Evolutionary conservation across 2,888 invertebrate species (phyloP), one percentile per base, ranked within the genome.

Genomic region (Drosophila antonietae): DNA sequence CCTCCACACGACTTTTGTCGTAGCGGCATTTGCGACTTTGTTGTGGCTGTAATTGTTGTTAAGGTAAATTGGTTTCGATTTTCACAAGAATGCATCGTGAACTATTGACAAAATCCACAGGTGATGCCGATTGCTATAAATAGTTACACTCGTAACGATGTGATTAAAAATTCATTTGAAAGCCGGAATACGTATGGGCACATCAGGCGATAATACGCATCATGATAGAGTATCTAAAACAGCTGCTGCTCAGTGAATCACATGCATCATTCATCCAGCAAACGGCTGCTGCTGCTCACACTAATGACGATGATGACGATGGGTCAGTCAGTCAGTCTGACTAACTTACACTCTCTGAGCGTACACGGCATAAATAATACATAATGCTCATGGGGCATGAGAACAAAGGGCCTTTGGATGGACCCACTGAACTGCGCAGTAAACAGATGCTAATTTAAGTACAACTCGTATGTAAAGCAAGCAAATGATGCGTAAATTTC

Each of bases 401-500:
- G 81, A 79, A 79, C 79, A 79, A 81, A 79, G 78, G 68, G 56
- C 59, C 44, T 55, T 18, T 61, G 63, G 55, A 31, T 61, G 65
- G 55, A 78, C 55, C 53, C 81, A 81, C 35, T 78, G 78, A 78
- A 63, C 79, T 78, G 79, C 69, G 75, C 63, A 70, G 47, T 56
- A 66, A 60, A 68, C 74, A 74, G 62, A 65, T 75, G 75, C 75
- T 79, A 75, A 79, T 79, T 78, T 79, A 71, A 78, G 76, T 77
- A 58, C 63, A 35, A 43, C 56, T 51, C 55, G 49, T 44, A 53
- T 57, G 44, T 58, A 43, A 56, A 60, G 47, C 57, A 49, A 67
- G 28, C 78, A 68, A 69, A 67, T 73, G 74, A 70, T 75, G 86
- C 88, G 86, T 83, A 69, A 56, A 73, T 57, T 80, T 80, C 67